These are phyloP conservation scores for Acrocephalus kingi DNA, from an alignment of 2,113 vertebrate species.

Conservation along the genomic window DNA sequence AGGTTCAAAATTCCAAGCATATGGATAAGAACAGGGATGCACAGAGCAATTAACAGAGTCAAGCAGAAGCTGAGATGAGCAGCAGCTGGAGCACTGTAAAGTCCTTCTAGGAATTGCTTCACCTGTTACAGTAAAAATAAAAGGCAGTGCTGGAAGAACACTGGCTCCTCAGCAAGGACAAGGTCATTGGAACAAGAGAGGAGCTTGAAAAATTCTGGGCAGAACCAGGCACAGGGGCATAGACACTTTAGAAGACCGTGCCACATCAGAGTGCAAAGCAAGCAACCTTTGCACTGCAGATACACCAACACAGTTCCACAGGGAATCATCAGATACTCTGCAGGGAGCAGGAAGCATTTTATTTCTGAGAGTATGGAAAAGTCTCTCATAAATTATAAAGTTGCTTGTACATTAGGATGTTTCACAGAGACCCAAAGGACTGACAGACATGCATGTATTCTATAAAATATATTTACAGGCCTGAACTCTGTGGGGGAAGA, in stretches of 20 bases:
- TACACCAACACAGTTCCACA: neutral
- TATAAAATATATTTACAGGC: neutral
- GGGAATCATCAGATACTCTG: neutral
- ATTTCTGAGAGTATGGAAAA: neutral
- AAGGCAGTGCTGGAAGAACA: neutral
- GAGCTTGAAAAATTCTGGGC: neutral
- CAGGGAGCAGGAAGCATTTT: neutral
- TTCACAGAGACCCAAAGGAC: neutral
- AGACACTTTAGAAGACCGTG: neutral
- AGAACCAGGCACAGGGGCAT: neutral
- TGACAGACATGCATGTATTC: neutral
- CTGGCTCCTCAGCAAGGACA: neutral
- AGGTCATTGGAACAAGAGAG: neutral
- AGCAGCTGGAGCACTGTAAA: constrained; percentile 37
- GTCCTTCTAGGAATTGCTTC: constrained; percentile 52
- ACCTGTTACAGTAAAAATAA: constrained; percentile 6
- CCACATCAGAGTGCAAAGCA: neutral
- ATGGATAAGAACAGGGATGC: constrained; percentile 43
- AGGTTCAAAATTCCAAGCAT: constrained; percentile 50
- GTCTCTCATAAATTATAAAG: neutral
- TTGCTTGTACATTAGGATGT: neutral
- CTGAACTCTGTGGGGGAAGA: neutral
- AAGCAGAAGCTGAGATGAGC: constrained; percentile 25
- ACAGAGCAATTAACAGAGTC: constrained; percentile 61
- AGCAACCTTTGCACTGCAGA: neutral